Evolutionary conservation across 2,888 invertebrate genomes (phyloP).

Genomic region (Drosophila borborema): DNA sequence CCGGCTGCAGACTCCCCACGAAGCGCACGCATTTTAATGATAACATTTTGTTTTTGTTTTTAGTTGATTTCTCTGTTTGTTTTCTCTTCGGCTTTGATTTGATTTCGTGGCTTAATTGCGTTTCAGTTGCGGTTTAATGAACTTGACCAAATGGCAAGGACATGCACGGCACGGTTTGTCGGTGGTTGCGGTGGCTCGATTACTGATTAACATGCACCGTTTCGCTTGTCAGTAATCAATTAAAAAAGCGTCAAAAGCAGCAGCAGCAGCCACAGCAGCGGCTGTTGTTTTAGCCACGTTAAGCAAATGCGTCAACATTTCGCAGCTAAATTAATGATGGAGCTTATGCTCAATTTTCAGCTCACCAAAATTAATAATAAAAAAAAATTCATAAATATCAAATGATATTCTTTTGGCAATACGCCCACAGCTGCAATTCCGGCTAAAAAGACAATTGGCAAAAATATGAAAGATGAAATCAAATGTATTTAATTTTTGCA

Average conservation of each 20-base stretch:
- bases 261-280: slow-evolving; percentile 5
- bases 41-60: slow-evolving; percentile 27
- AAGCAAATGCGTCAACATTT: slow-evolving; percentile 46
- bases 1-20: slow-evolving; percentile 48
- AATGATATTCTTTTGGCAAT: slow-evolving; percentile 41
- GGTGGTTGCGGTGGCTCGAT: slow-evolving; percentile 27
- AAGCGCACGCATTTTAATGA: slow-evolving; percentile 54
- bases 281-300: slow-evolving; percentile 46
- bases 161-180: slow-evolving; percentile 46
- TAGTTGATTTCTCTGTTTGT: not conserved
- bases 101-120: slow-evolving; percentile 43
- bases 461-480: not conserved
- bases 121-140: slow-evolving; percentile 50
- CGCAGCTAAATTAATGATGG: slow-evolving; percentile 55
- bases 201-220: slow-evolving; percentile 54
- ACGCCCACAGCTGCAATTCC: slow-evolving; percentile 43
- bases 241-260: slow-evolving; percentile 35
- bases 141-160: slow-evolving; percentile 59
- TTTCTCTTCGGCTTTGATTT: slow-evolving; percentile 21
- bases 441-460: slow-evolving; percentile 24
- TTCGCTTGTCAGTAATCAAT: slow-evolving; percentile 65
- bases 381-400: slow-evolving; percentile 18
- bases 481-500: slow-evolving; percentile 15
- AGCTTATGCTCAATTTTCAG: slow-evolving; percentile 18
- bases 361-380: slow-evolving; percentile 10